A percentile compares a stretch with the other conserved stretches of the same genome.
Evolutionary conservation across 2,113 vertebrate genomes (phyloP).

Genomic region (Strigops habroptila): DNA sequence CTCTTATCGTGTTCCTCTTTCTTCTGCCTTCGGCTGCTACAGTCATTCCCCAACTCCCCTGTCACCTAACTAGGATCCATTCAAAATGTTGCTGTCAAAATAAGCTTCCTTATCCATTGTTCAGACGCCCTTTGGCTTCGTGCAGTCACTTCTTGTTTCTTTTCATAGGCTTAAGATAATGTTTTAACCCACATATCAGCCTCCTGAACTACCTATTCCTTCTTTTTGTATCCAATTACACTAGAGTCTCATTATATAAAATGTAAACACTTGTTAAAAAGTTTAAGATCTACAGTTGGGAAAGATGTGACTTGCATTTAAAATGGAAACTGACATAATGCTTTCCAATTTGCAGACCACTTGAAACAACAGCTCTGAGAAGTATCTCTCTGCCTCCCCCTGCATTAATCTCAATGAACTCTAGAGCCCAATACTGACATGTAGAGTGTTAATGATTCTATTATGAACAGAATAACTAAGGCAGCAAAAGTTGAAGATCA

Average conservation of each 20-base stretch:
- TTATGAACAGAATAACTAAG: conserved; percentile 45
- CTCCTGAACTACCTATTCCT: not conserved
- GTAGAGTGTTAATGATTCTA: conserved; percentile 55
- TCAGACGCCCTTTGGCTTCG: not conserved
- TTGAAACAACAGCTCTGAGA: conserved; percentile 44
- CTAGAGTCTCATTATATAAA: not conserved
- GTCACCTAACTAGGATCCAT: conserved; percentile 6
- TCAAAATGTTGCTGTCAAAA: conserved; percentile 60
- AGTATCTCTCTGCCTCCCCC: conserved; percentile 32
- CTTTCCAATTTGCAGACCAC: conserved; percentile 48
- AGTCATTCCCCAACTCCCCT: not conserved
- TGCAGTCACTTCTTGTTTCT: conserved; percentile 30
- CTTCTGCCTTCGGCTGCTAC: not conserved
- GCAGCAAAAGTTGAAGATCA: not conserved
- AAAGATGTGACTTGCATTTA: conserved; percentile 35
- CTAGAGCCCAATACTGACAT: conserved; percentile 25
- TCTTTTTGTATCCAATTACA: not conserved
- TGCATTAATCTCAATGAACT: conserved; percentile 63
- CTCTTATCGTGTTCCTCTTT: not conserved
- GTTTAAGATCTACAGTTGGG: conserved; percentile 1
- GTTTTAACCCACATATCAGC: conserved; percentile 34
- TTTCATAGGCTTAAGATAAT: conserved; percentile 39
- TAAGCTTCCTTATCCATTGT: conserved; percentile 53
- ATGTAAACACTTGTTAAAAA: conserved; percentile 28
- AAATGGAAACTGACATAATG: conserved; percentile 35